A percentile compares a stretch with the other conserved stretches of the same genome.
Conservation (phyloP, 2,113 vertebrate species). For the Vireo altiloquus region DNA sequence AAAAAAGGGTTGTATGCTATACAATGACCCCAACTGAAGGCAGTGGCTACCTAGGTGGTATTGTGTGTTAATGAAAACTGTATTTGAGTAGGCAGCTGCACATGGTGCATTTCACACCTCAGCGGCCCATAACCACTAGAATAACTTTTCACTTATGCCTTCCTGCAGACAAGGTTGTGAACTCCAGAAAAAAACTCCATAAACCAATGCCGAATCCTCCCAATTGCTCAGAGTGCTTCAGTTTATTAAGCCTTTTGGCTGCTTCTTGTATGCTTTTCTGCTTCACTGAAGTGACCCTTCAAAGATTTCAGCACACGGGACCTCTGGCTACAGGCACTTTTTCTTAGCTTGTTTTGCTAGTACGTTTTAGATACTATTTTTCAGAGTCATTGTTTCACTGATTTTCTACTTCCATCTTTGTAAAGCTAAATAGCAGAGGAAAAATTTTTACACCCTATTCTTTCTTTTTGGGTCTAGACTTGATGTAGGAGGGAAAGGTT, state of each 20-base stretch:
- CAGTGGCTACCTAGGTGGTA: background rate
- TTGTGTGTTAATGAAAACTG: background rate
- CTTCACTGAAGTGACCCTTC: background rate
- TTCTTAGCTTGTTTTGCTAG: background rate
- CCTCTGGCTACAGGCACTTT: background rate
- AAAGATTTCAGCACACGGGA: background rate
- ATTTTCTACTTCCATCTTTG: background rate
- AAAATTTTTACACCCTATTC: background rate
- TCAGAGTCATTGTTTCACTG: background rate
- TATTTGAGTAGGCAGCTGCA: background rate
- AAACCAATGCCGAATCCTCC: background rate
- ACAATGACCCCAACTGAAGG: background rate
- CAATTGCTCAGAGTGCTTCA: background rate
- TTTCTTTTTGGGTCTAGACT: background rate
- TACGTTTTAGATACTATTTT: background rate
- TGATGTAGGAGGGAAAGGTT: background rate
- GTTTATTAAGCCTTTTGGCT: background rate
- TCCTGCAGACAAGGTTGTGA: background rate
- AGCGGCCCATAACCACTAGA: background rate
- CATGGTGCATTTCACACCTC: background rate
- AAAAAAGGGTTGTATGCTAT: background rate
- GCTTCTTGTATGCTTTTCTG: background rate
- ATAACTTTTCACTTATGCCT: background rate
- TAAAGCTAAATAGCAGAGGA: background rate
- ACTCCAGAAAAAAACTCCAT: background rate